phyloP scores from a whole-genome alignment of 2,113 vertebrate species.

The Leptodactylus fuscus region DNA sequence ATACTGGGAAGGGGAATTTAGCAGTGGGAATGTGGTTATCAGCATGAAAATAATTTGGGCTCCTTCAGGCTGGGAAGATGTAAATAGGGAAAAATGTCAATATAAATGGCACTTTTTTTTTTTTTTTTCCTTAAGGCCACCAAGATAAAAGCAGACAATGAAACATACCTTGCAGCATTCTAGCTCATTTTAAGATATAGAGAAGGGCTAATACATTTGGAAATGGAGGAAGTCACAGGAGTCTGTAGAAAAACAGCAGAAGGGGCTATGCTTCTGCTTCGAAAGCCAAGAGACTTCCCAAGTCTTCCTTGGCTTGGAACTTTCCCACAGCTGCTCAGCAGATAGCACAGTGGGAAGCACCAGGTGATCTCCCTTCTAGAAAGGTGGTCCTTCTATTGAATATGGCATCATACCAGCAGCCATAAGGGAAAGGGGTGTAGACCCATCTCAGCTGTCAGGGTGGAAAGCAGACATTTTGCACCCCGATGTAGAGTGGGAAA shows the following conservation, averaged over 20 bases:
- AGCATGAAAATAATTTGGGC: background rate
- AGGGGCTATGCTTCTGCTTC: slow-evolving; percentile 52
- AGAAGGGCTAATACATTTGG: slow-evolving; percentile 19
- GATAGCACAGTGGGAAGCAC: slow-evolving; percentile 56
- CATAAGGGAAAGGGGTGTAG: slow-evolving; percentile 43
- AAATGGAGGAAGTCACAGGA: slow-evolving; percentile 45
- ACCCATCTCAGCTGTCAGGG: slow-evolving; percentile 42
- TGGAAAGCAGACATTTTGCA: slow-evolving; percentile 51
- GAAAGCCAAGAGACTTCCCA: slow-evolving; percentile 50
- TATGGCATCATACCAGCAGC: slow-evolving; percentile 49
- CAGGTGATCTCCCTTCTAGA: slow-evolving; percentile 60
- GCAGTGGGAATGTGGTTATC: background rate
- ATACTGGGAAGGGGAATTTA: background rate
- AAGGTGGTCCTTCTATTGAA: slow-evolving; percentile 58
- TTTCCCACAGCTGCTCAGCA: slow-evolving; percentile 54
- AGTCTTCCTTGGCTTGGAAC: slow-evolving; percentile 54
- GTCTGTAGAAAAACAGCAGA: slow-evolving; percentile 50
- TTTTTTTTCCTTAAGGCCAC: slow-evolving; percentile 1
- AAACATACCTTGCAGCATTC: slow-evolving; percentile 65
- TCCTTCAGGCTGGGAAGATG: background rate
- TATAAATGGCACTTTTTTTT: background rate
- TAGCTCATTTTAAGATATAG: slow-evolving; percentile 69
- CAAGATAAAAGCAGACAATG: slow-evolving; percentile 4
- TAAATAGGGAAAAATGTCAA: background rate
- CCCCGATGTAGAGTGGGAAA: slow-evolving; percentile 47